phyloP scores from a whole-genome alignment of 2,113 vertebrate genomes.

The Anoplopoma fimbria region DNA sequence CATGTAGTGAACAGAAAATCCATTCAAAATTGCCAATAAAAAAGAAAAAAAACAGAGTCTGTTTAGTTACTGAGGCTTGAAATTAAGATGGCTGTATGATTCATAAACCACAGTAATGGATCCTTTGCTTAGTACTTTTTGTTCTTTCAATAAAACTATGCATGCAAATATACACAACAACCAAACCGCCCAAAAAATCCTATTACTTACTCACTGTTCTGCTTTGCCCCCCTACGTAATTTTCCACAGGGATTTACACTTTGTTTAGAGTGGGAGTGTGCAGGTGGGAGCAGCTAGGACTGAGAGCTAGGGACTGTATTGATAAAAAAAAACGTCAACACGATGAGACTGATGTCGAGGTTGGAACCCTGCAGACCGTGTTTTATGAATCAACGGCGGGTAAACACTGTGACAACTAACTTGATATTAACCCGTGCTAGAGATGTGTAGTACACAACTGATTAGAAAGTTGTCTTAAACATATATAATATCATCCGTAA shows the following conservation, averaged over 20 bases:
- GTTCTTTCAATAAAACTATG: constrained; percentile 59
- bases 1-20: constrained; percentile 29
- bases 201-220: constrained; percentile 45
- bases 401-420: constrained; percentile 10
- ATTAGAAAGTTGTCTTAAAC: neutral
- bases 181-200: constrained; percentile 38
- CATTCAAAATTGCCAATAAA: constrained; percentile 14
- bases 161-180: constrained; percentile 44
- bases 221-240: constrained; percentile 11
- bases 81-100: constrained; percentile 59
- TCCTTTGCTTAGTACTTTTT: constrained; percentile 42
- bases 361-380: constrained; percentile 25
- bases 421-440: neutral
- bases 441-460: neutral
- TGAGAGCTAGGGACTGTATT: constrained; percentile 21
- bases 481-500: too few species aligned
- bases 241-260: constrained; percentile 38
- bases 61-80: constrained; percentile 62
- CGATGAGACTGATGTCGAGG: constrained; percentile 7
- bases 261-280: constrained; percentile 24
- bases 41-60: constrained; percentile 24
- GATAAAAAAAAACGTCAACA: constrained; percentile 38
- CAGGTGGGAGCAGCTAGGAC: constrained; percentile 33
- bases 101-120: constrained; percentile 63
- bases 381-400: constrained; percentile 13